Percentiles rank a stretch among this genome's conserved stretches.
Evolutionary conservation across 2,797 vertebrate species (phyloP).

Genomic region (Glossophaga mutica): DNA sequence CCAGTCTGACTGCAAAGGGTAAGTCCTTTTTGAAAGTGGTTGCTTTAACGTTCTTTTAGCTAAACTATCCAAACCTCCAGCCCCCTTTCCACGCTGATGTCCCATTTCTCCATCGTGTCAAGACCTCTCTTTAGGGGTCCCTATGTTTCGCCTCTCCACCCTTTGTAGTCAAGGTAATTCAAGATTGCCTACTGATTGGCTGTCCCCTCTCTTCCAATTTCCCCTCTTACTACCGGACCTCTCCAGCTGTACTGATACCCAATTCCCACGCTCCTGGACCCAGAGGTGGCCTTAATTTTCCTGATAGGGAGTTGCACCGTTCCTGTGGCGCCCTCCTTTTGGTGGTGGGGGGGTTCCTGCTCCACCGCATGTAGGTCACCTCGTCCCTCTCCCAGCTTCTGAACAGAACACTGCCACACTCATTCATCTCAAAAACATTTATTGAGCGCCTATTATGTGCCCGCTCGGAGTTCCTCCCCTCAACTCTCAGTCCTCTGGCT

Average conservation of each 20-base stretch:
- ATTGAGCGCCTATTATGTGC: background rate
- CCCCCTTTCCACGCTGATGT: background rate
- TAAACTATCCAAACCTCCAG: background rate
- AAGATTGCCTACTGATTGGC: background rate
- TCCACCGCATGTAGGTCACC: background rate
- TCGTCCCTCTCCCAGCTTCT: background rate
- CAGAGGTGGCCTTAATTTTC: background rate
- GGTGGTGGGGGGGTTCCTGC: background rate
- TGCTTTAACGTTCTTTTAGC: background rate
- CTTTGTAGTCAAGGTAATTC: background rate
- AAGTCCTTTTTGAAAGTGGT: constrained; percentile 44
- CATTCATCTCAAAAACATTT: background rate
- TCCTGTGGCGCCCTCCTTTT: background rate
- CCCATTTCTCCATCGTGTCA: background rate
- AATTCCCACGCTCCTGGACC: background rate
- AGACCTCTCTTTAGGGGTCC: background rate
- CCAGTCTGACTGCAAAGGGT: background rate
- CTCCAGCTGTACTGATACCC: background rate
- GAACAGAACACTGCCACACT: background rate
- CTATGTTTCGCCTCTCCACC: background rate
- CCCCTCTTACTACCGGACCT: background rate
- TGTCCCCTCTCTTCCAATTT: background rate
- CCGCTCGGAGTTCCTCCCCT: background rate
- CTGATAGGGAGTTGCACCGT: background rate
- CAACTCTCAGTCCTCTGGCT: background rate